phyloP scores from a whole-genome alignment of 2,888 invertebrate species.

The Agrotis segetum region DNA sequence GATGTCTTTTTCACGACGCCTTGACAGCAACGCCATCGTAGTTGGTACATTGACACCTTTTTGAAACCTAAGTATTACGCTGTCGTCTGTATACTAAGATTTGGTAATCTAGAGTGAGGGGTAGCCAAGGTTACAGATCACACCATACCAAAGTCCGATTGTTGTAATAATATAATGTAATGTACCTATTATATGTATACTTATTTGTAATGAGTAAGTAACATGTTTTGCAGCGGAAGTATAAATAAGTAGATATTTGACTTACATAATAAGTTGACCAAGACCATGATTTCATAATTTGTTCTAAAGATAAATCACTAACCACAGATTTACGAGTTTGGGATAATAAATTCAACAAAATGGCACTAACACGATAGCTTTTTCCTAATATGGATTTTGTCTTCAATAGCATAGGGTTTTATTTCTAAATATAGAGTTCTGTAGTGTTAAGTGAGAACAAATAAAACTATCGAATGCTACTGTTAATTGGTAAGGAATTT shows the following conservation, averaged over 20 bases:
- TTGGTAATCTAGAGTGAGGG: conserved; percentile 19
- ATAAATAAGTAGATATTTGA: neutral
- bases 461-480: conserved; percentile 18
- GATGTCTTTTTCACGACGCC: neutral
- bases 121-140: conserved; percentile 8
- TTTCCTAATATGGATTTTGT: neutral
- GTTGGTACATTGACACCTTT: too few species aligned
- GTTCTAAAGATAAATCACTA: neutral
- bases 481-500: conserved; percentile 16
- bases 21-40: too few species aligned
- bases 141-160: conserved; percentile 11
- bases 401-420: conserved; percentile 4
- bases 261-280: conserved; percentile 1
- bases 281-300: conserved; percentile 11
- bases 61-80: too few species aligned
- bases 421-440: conserved; percentile 3
- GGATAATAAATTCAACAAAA: neutral
- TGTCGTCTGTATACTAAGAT: neutral
- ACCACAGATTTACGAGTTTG: neutral
- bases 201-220: neutral
- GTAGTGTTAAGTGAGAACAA: conserved; percentile 38
- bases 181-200: too few species aligned
- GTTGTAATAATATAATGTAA: conserved; percentile 6
- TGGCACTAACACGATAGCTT: neutral
- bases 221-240: conserved; percentile 5